Evolutionary conservation across 1,140 invertebrate species (phyloP).

Genomic region (Charaxes varanes): DNA sequence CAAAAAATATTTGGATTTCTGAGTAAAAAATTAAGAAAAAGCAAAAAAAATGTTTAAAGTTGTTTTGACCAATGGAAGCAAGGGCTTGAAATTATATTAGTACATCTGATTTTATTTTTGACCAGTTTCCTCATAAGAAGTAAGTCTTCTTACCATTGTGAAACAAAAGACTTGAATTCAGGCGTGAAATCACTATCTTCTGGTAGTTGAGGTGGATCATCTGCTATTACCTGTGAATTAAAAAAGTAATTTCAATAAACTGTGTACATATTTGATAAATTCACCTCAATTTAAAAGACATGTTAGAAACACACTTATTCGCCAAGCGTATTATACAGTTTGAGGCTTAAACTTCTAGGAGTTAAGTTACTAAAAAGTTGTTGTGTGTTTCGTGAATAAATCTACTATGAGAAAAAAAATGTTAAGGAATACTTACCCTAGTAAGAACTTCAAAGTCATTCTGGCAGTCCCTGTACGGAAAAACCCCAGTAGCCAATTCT

Average conservation of each 20-base stretch:
- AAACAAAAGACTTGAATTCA: constrained; percentile 91
- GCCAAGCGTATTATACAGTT: too few relatives aligned
- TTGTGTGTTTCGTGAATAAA: neutral
- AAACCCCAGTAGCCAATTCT: constrained; percentile 91
- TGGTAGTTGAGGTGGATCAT: constrained; percentile 90
- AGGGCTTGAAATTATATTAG: too few relatives aligned
- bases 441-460: constrained; percentile 97
- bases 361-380: neutral
- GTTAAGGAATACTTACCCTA: constrained; percentile 76
- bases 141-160: constrained; percentile 79
- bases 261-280: neutral
- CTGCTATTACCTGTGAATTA: constrained; percentile 83
- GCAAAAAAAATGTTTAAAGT: too few relatives aligned
- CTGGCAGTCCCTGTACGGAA: constrained; percentile 95
- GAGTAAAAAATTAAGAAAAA: too few relatives aligned
- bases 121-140: too few relatives aligned
- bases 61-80: too few relatives aligned
- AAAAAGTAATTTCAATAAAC: neutral
- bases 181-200: constrained; percentile 83
- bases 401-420: neutral
- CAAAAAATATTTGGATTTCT: too few relatives aligned
- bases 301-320: too few relatives aligned
- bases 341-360: too few relatives aligned
- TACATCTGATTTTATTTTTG: too few relatives aligned
- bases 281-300: too few relatives aligned